Evolutionary conservation across 2,113 vertebrate species (phyloP), one percentile per base, ranked within the genome.

Genomic region (Hypocryptadius cinnamomeus): DNA sequence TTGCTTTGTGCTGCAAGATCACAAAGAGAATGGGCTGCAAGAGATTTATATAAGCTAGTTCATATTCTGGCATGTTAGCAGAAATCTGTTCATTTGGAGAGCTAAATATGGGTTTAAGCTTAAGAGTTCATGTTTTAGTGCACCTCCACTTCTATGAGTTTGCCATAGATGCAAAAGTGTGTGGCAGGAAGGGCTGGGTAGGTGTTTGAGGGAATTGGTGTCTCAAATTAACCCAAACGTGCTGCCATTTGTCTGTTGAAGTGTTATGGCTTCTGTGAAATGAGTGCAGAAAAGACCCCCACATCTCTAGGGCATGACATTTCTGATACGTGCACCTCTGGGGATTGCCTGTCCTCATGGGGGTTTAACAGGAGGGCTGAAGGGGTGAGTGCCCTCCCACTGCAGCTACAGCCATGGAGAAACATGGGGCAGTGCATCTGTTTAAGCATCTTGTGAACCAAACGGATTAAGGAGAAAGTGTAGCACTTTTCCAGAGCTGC

Each of bases 261-360:
- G 17, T 44, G 18, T 47, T 70, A n/a, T 0, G 5, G 11, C 28
- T 87, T 24, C 27, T 56, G 22, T 53, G 37, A n/a, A 13, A n/a
- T 37, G 37, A 86, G 35, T 33, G 20, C 35, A 63, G 47, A 88
- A 53, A 73, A 88, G 23, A 12, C 14, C 16, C 24, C 42, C 50
- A 35, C n/a, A 63, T 54, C 48, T 69, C 45, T 47, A 40, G 39
- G 54, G 10, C n/a, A 39, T 57, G 30, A 77, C 27, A 27, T 30
- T 81, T 74, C 44, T 76, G n/a, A 8, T 70, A 9, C 0, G 1
- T 2, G 3, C 19, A 7, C 4, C 47, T 90, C 27, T 2, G 7
- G 69, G 45, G 21, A 30, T 66, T 56, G 51, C 21, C 21, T 63
- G 20, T 79, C 17, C 64, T 71, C 21, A 2, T 13, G 20, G 44